These are phyloP conservation scores for Aquatica leii DNA, from an alignment of 2,888 invertebrate species.

Conservation along the genomic window DNA sequence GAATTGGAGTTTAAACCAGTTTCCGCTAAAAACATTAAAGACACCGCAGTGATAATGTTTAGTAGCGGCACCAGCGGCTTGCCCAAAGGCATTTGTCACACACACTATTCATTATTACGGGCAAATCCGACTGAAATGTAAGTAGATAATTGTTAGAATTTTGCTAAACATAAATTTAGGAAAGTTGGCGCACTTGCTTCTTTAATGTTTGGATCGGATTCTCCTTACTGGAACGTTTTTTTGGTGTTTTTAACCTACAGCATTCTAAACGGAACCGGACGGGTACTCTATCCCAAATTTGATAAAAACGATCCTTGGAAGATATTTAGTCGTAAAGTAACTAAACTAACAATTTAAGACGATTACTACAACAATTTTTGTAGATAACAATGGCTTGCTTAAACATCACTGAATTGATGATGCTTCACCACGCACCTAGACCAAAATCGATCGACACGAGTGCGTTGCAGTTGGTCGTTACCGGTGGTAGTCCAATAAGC, in stretches of 20 bases:
- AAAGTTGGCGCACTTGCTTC: neutral
- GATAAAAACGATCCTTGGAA: conserved; percentile 22
- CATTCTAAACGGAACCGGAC: conserved; percentile 38
- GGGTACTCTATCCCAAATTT: conserved; percentile 40
- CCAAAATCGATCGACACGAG: neutral
- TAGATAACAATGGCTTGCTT: neutral
- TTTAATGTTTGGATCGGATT: neutral
- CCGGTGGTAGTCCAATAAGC: neutral
- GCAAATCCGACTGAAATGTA: neutral
- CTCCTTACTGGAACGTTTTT: conserved; percentile 2
- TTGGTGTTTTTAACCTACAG: neutral
- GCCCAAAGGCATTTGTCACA: conserved; percentile 54
- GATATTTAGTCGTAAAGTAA: neutral
- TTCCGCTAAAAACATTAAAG: conserved; percentile 20
- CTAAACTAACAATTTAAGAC: too few relatives aligned
- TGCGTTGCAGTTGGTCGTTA: neutral
- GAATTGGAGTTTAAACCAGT: conserved; percentile 37
- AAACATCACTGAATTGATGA: neutral
- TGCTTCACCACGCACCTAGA: neutral
- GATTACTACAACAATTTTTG: too few relatives aligned
- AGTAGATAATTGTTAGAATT: neutral
- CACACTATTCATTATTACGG: conserved; percentile 33
- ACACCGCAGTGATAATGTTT: conserved; percentile 40
- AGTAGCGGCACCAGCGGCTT: conserved; percentile 53
- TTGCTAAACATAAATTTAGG: neutral